Base-by-base conservation (phyloP, 1,140 invertebrate species). In the Eubasilissa regina region DNA sequence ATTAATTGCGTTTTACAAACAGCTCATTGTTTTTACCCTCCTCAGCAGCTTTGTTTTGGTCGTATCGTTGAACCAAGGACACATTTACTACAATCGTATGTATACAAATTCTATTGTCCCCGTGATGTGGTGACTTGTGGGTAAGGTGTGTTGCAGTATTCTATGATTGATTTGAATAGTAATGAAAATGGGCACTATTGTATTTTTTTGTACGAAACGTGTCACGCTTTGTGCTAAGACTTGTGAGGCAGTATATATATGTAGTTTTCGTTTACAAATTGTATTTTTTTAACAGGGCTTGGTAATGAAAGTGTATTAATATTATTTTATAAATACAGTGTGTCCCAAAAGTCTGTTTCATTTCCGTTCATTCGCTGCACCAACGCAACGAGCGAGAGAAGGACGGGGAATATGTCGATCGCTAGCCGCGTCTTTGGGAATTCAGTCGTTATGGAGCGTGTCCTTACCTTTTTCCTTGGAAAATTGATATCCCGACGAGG, bases 81-180 rank as follows among this genome's bases (percentile, higher is more conserved):
- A 70, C 25, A 70, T 70, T 70, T 70, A 70, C 66, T 70, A 70
- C 48, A 48, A 51, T 51, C 12, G 48, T 19, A 6, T 8, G 13
- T 66, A 43, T 66, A 64, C 66, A 45, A 47, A 19, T 70, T 48
- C 66, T 21, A 70, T 70, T 70, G 66, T 70, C 45, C 66, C 17
- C 45, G 17, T 17, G n/a, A 12, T 60, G 56, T 19, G 21, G 15
- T 35, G 15, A n/a, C n/a, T 19, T 62, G 21, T 21, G 13, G 9
- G 58, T 35, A 21, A 62, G 58, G 7, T 15, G 43, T 66, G 62
- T 66, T 6, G 62, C 43, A 66, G 45, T 45, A 45, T 47, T 66
- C 0, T 66, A 45, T 47, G 43, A 66, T 66, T 66, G 43, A 66
- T 70, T 70, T 70, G 66, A 19, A 70, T 70, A 47, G 6, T 51